phyloP scores from a whole-genome alignment of 2,797 vertebrate genomes.

The Alca torda region DNA sequence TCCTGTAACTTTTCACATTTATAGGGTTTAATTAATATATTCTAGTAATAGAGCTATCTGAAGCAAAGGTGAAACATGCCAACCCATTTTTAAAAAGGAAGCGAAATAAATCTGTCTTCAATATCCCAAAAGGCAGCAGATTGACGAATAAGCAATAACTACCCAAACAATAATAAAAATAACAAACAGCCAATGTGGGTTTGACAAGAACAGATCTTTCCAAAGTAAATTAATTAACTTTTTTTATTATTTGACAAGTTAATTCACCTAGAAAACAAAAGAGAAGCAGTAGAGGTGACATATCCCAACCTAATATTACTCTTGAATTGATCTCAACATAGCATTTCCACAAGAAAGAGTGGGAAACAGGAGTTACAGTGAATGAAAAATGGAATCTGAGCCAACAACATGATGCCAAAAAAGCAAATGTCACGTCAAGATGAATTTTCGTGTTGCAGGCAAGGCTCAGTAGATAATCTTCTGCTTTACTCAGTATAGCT shows the following conservation, averaged over 20 bases:
- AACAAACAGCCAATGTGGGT: background rate
- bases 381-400: conserved; percentile 1
- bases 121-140: background rate
- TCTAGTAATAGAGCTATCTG: background rate
- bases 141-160: background rate
- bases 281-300: background rate
- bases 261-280: background rate
- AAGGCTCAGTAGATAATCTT: background rate
- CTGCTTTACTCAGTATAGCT: background rate
- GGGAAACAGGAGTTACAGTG: background rate
- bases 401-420: background rate
- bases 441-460: background rate
- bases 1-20: background rate
- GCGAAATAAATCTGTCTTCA: background rate
- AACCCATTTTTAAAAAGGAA: background rate
- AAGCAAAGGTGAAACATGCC: background rate
- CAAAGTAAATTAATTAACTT: background rate
- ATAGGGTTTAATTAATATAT: background rate
- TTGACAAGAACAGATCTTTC: background rate
- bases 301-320: background rate
- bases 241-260: background rate
- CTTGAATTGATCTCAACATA: background rate
- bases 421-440: conserved; percentile 18
- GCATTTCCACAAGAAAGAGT: background rate
- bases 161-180: background rate